A percentile compares a stretch with the other conserved stretches of the same genome.
Conservation (phyloP, 2,797 vertebrate species). For the Poecilia gillii region DNA sequence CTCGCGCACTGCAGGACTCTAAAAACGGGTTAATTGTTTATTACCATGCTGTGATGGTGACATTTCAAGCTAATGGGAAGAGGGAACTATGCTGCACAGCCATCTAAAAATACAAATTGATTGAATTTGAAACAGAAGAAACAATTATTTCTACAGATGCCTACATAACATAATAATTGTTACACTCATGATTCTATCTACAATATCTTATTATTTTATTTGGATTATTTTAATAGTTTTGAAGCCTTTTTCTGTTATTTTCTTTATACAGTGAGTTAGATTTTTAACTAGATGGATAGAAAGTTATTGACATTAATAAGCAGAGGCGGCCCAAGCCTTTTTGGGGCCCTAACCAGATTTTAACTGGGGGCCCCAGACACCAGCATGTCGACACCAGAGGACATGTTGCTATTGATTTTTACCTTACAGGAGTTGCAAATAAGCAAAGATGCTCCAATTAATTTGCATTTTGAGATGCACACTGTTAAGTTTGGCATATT, state of each 20-base stretch:
- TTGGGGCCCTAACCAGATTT: too few relatives aligned
- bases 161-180: not conserved
- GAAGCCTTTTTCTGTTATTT: not conserved
- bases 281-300: not conserved
- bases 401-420: too few relatives aligned
- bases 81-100: not conserved
- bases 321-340: too few relatives aligned
- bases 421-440: too few relatives aligned
- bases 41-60: not conserved
- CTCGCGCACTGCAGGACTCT: not conserved
- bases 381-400: too few relatives aligned
- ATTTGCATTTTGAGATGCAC: too few relatives aligned
- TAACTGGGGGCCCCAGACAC: too few relatives aligned
- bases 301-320: not conserved
- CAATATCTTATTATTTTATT: not conserved
- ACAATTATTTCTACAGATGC: not conserved
- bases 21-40: not conserved
- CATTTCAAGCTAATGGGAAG: not conserved
- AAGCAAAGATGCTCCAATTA: too few relatives aligned
- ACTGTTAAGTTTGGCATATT: too few relatives aligned
- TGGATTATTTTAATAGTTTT: not conserved
- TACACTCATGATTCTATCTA: not conserved
- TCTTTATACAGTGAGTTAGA: not conserved
- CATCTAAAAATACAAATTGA: not conserved
- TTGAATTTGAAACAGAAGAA: not conserved